Conservation (phyloP, 2,797 vertebrate genomes). For the Semaprochilodus insignis region DNA sequence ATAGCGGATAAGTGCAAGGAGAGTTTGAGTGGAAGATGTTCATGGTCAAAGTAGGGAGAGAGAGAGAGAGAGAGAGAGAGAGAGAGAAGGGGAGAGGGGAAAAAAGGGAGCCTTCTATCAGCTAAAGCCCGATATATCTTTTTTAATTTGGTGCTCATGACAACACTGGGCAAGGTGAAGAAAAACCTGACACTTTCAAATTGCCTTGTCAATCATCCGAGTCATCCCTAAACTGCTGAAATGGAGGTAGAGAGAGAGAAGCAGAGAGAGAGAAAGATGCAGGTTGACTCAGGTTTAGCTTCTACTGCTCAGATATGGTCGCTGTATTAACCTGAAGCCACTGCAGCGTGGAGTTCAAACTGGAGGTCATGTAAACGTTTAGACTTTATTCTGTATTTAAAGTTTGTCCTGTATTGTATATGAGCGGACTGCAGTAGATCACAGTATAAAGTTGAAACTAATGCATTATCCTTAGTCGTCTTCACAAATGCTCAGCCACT, state of each 20-base stretch:
- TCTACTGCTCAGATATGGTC: neutral
- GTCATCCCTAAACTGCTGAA: conserved; percentile 67
- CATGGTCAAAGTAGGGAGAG: conserved; percentile 49
- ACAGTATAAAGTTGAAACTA: neutral
- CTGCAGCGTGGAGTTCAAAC: neutral
- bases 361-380: neutral
- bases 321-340: neutral
- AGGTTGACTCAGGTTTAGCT: neutral
- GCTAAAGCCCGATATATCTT: conserved; percentile 71
- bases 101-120: conserved; percentile 54
- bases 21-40: conserved; percentile 40
- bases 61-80: conserved; percentile 16
- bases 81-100: neutral
- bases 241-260: conserved; percentile 56
- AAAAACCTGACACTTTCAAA: conserved; percentile 76
- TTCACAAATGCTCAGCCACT: too few species aligned
- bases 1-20: conserved; percentile 41
- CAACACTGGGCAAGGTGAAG: conserved; percentile 70
- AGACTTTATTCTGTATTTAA: neutral
- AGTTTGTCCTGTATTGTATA: neutral
- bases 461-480: too few species aligned
- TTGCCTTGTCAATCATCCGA: conserved; percentile 80
- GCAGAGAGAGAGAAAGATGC: conserved; percentile 14
- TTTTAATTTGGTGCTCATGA: conserved; percentile 76
- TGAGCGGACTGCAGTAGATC: neutral